Conservation (phyloP, 2,888 invertebrate genomes). For the Thumatha senex region DNA sequence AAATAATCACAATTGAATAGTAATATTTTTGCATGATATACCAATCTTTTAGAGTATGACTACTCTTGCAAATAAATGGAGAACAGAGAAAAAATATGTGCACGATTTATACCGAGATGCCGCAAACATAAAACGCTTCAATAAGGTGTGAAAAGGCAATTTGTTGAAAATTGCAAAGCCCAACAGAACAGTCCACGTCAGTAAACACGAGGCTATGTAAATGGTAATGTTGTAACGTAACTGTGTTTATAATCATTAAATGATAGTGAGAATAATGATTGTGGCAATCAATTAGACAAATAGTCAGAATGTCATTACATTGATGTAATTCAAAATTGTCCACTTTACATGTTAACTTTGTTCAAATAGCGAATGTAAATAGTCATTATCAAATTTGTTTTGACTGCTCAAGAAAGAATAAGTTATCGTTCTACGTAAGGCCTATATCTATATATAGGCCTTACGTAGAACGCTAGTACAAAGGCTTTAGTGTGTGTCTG, state of each 20-base stretch:
- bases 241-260: constrained; percentile 31
- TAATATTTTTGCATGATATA: too few species aligned
- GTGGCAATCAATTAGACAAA: constrained; percentile 27
- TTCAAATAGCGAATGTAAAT: not conserved
- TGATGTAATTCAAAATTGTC: constrained; percentile 5
- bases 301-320: constrained; percentile 19
- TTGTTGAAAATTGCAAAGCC: constrained; percentile 63
- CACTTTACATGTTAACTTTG: not conserved
- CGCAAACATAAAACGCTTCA: constrained; percentile 42
- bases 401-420: too few species aligned
- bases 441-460: too few species aligned
- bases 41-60: too few species aligned
- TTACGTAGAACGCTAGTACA: too few species aligned
- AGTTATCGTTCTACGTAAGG: too few species aligned
- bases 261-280: constrained; percentile 18
- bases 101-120: constrained; percentile 4
- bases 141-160: constrained; percentile 64
- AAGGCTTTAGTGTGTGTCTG: too few species aligned
- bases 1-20: too few species aligned
- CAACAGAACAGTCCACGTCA: constrained; percentile 40
- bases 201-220: constrained; percentile 29
- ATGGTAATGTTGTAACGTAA: constrained; percentile 27
- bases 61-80: too few species aligned
- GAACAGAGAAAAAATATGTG: constrained; percentile 1
- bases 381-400: too few species aligned